A percentile compares a stretch with the other conserved stretches of the same genome.
Evolutionary conservation across 2,888 invertebrate species (phyloP).

Genomic region (Pristionchus entomophagus): DNA sequence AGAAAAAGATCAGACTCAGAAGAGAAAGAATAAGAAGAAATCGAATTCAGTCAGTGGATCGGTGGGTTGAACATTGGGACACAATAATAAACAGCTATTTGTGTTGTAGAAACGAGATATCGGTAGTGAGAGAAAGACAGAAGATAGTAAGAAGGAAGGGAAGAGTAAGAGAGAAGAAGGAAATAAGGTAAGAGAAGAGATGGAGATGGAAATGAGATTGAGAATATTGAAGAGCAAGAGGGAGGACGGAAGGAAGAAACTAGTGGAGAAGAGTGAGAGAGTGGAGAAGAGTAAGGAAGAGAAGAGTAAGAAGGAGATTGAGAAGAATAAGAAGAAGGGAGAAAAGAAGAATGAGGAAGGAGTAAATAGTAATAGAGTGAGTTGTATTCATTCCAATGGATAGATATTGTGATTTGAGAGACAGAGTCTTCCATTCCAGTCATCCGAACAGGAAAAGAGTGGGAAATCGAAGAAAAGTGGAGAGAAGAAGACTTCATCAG

Average conservation of each 20-base stretch:
- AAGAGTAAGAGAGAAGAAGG: not conserved
- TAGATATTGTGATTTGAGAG: not conserved
- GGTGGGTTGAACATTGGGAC: not conserved
- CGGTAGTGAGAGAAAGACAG: not conserved
- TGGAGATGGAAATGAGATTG: not conserved
- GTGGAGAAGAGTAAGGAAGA: not conserved
- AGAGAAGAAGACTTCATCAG: not conserved
- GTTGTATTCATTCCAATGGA: not conserved
- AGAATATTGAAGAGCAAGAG: not conserved
- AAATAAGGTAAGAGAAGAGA: not conserved
- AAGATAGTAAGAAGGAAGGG: not conserved
- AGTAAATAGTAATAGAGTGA: too few species aligned
- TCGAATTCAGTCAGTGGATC: not conserved
- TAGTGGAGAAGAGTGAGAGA: not conserved
- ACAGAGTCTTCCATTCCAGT: not conserved
- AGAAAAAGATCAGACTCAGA: not conserved
- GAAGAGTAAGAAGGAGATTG: not conserved
- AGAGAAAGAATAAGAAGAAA: not conserved
- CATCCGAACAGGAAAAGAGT: not conserved
- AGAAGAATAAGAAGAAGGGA: not conserved
- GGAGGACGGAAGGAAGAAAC: not conserved
- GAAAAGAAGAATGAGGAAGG: not conserved
- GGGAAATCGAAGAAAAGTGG: not conserved
- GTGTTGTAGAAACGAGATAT: not conserved
- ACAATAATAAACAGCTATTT: too few species aligned